These are phyloP conservation scores for Ophioninae sp. DNA, from an alignment of 2,888 invertebrate species.

Conservation along the genomic window DNA sequence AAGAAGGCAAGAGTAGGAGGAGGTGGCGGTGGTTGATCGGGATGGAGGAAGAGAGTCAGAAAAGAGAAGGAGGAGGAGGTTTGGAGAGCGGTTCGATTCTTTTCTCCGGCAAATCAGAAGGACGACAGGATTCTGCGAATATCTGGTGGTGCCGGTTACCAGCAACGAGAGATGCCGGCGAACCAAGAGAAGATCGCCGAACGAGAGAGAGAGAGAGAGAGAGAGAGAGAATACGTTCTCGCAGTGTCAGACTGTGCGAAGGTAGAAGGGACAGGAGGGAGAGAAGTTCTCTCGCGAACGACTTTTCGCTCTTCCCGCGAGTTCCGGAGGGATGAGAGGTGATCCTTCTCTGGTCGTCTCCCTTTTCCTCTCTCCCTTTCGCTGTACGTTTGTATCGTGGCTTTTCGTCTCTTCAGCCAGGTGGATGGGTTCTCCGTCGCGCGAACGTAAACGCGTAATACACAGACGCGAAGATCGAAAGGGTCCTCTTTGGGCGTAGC, in stretches of 20 bases:
- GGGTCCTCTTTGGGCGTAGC: neutral
- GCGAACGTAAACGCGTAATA: constrained; percentile 29
- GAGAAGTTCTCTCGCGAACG: constrained; percentile 39
- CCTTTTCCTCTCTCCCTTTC: neutral
- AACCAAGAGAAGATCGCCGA: constrained; percentile 20
- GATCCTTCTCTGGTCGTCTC: constrained; percentile 1
- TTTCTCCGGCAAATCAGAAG: constrained; percentile 54
- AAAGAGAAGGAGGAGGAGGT: neutral
- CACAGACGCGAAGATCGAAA: constrained; percentile 33
- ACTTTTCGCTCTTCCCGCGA: constrained; percentile 37
- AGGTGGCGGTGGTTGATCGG: neutral
- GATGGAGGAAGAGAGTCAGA: neutral
- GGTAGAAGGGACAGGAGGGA: constrained; percentile 13
- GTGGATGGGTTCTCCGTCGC: constrained; percentile 40
- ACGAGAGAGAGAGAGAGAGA: constrained; percentile 2
- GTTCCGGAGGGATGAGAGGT: constrained; percentile 26
- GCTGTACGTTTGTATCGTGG: constrained; percentile 10
- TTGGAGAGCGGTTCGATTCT: constrained; percentile 28
- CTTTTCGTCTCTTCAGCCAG: constrained; percentile 28
- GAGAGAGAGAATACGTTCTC: constrained; percentile 3
- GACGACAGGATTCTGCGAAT: constrained; percentile 65
- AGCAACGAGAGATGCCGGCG: constrained; percentile 45
- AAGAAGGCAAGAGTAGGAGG: constrained; percentile 13
- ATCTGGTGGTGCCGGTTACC: constrained; percentile 61
- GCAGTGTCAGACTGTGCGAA: constrained; percentile 25